These are phyloP conservation scores for Luehdorfia chinensis DNA, from an alignment of 1,140 invertebrate species.

Conservation along the genomic window DNA sequence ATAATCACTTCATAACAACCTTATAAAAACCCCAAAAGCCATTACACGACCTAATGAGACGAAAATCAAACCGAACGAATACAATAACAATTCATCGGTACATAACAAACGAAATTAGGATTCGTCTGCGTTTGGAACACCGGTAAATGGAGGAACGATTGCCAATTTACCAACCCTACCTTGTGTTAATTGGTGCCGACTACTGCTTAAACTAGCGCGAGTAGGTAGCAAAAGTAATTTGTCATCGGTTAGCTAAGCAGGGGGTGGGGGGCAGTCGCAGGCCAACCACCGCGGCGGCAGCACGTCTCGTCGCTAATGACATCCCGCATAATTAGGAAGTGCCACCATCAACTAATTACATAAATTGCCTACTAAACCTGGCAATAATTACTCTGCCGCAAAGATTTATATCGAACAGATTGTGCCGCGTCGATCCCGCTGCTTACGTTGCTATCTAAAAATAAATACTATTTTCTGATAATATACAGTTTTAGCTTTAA, in stretches of 20 bases:
- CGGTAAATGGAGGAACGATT: conserved; percentile 70
- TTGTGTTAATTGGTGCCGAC: conserved; percentile 68
- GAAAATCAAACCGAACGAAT: conserved; percentile 14
- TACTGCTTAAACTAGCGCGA: conserved; percentile 61
- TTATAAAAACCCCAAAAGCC: too few species aligned
- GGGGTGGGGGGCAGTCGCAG: conserved; percentile 22
- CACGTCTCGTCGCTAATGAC: conserved; percentile 63
- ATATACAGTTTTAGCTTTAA: too few species aligned
- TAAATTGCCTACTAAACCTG: conserved; percentile 68
- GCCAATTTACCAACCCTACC: conserved; percentile 71
- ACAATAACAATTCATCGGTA: conserved; percentile 34
- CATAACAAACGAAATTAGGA: conserved; percentile 56
- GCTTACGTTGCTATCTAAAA: not conserved
- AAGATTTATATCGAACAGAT: conserved; percentile 14
- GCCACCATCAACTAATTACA: conserved; percentile 69
- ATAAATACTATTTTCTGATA: too few species aligned
- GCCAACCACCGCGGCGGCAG: conserved; percentile 26
- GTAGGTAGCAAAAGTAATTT: conserved; percentile 66
- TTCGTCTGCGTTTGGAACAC: conserved; percentile 55
- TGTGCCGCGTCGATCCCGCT: not conserved
- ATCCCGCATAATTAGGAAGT: conserved; percentile 69
- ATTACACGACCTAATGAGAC: conserved; percentile 8
- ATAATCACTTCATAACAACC: too few species aligned
- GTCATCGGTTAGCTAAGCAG: conserved; percentile 71
- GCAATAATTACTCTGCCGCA: conserved; percentile 52